Percentiles rank a stretch among this genome's conserved stretches.
phyloP scores from a whole-genome alignment of 2,888 invertebrate genomes.

The Microctonus aethiopoides region DNA sequence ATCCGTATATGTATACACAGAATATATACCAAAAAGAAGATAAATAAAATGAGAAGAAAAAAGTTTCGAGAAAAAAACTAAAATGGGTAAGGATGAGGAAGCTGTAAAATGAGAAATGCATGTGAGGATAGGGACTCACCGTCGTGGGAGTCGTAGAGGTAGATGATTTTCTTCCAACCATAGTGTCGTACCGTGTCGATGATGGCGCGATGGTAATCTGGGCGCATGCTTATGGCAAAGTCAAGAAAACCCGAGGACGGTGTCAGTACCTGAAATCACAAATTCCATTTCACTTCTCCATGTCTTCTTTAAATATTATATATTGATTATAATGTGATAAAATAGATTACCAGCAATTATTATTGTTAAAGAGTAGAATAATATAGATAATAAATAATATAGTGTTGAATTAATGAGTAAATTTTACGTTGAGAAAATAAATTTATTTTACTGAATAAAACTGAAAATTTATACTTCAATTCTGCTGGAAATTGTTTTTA shows the following conservation, averaged over 20 bases:
- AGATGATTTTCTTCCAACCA: slow-evolving; percentile 89
- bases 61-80: neutral
- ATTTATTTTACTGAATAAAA: too few relatives aligned
- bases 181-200: slow-evolving; percentile 94
- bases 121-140: slow-evolving; percentile 73
- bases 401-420: neutral
- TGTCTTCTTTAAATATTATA: too few relatives aligned
- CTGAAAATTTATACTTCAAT: too few relatives aligned
- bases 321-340: too few relatives aligned
- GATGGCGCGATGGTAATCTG: slow-evolving; percentile 95
- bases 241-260: slow-evolving; percentile 90
- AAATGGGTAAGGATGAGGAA: slow-evolving; percentile 56
- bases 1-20: slow-evolving; percentile 51
- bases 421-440: neutral
- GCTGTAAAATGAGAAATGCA: slow-evolving; percentile 60
- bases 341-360: too few relatives aligned
- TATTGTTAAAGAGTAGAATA: too few relatives aligned
- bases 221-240: slow-evolving; percentile 93
- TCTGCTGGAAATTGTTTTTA: too few relatives aligned
- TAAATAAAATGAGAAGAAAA: slow-evolving; percentile 10
- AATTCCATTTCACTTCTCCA: slow-evolving; percentile 32
- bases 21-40: neutral
- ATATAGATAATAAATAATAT: neutral
- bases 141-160: slow-evolving; percentile 91
- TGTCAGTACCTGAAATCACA: slow-evolving; percentile 76